Evolutionary conservation across 2,888 invertebrate species (phyloP).

Genomic region (Drosophila aldrichi): DNA sequence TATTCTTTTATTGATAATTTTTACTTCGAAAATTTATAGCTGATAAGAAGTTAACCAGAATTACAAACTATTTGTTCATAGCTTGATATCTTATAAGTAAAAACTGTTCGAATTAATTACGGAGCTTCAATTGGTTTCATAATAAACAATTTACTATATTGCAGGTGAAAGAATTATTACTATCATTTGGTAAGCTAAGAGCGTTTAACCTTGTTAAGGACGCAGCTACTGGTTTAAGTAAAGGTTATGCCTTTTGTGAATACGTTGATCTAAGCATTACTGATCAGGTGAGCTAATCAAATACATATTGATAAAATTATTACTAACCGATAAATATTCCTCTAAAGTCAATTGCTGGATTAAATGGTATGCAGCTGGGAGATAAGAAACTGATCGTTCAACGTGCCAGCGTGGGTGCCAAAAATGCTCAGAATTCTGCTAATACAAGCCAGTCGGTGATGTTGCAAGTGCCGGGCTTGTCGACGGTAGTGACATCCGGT

Average conservation of each 20-base stretch:
- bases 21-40: too few relatives aligned
- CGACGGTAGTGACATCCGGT: conserved; percentile 95
- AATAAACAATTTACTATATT: conserved; percentile 1
- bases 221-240: conserved; percentile 98
- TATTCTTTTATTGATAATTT: too few relatives aligned
- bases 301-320: neutral
- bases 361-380: conserved; percentile 99
- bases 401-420: conserved; percentile 98
- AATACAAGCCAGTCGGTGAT: conserved; percentile 83
- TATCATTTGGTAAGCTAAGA: conserved; percentile 98
- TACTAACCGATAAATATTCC: neutral
- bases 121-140: neutral
- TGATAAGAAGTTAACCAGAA: too few relatives aligned
- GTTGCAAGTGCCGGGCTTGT: conserved; percentile 91
- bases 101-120: too few relatives aligned
- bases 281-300: conserved; percentile 92
- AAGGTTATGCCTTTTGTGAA: conserved; percentile 99
- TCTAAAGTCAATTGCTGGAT: conserved; percentile 95
- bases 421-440: conserved; percentile 92
- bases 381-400: conserved; percentile 99
- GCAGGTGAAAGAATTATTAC: conserved; percentile 98
- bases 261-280: conserved; percentile 98
- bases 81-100: too few relatives aligned
- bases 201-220: conserved; percentile 99
- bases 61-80: too few relatives aligned